phyloP scores from a whole-genome alignment of 2,113 vertebrate genomes.

The Nettapus auritus region DNA sequence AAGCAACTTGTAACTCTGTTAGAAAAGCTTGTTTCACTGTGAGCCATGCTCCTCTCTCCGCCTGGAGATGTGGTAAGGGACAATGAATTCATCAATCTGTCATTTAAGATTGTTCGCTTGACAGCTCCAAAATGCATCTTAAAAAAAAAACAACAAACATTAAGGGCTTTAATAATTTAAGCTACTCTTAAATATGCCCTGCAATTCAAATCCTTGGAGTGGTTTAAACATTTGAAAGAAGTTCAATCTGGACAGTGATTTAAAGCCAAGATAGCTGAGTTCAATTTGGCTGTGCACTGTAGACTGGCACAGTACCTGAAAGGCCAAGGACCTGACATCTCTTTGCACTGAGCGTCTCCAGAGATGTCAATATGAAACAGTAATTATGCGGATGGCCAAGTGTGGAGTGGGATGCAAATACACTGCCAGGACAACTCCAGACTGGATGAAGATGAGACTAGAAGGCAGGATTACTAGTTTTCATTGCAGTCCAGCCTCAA shows the following conservation, averaged over 20 bases:
- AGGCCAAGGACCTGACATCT: neutral
- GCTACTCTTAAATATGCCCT: conserved; percentile 69
- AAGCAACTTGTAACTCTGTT: neutral
- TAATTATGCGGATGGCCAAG: neutral
- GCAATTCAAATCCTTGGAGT: conserved; percentile 73
- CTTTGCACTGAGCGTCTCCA: conserved; percentile 7
- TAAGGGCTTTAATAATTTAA: conserved; percentile 76
- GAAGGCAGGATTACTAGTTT: neutral
- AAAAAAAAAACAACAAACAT: conserved; percentile 32
- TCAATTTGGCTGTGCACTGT: conserved; percentile 41
- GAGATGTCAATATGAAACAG: neutral
- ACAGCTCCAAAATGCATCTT: conserved; percentile 74
- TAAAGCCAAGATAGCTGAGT: conserved; percentile 34
- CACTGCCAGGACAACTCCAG: neutral
- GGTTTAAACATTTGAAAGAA: conserved; percentile 74
- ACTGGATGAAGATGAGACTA: neutral
- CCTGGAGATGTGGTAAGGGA: neutral
- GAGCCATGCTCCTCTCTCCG: neutral
- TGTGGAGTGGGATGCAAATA: neutral
- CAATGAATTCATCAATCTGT: conserved; percentile 67
- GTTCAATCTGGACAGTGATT: conserved; percentile 64
- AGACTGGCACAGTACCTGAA: conserved; percentile 11
- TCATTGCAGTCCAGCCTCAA: neutral
- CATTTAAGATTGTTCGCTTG: conserved; percentile 59
- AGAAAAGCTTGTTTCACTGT: neutral